Evolutionary conservation across 2,888 invertebrate species (phyloP), one percentile per base, ranked within the genome.

Genomic region (Calameuta pallipes): DNA sequence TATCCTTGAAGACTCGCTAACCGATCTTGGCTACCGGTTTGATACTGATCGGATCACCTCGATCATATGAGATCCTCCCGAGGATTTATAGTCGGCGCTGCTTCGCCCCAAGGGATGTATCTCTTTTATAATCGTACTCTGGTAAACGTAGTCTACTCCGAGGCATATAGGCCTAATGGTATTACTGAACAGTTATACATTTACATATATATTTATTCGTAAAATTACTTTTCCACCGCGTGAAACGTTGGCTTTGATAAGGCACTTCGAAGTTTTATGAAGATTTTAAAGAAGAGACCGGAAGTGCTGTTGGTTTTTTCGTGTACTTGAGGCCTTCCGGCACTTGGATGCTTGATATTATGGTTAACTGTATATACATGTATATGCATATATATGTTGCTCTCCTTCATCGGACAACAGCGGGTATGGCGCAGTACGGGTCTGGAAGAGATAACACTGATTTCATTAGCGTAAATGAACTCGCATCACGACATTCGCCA

Each of bases 391-490:
- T 71, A 4, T 3, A 31, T 12, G 71, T 34, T 31, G 23, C 71
- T 31, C 34, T 71, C 31, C 34, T 31, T 13, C 33, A 3, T 13
- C 15, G 11, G 71, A 71, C 71, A 13, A 30, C 71, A 31, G 71
- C 23, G 71, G 71, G 71, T 74, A 36, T 80, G 79, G 80, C 80
- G 82, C 81, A 83, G 83, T 86, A 85, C 82, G 84, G 83, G 83
- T 81, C 84, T 83, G 82, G 83, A 81, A 80, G 83, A 89, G 90
- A 90, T 90, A 90, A 90, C 90, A 88, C 87, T 89, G 90, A 90
- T 90, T 90, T 90, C 90, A 90, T 90, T 90, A 90, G 87, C 86
- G 89, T 85, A 90, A 90, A 90, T 90, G 90, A 90, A 90, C 89
- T 87, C 88, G 84, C 86, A 86, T 86, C 85, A 83, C 83, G 85